Evolutionary conservation across 2,888 invertebrate species (phyloP), one percentile per base, ranked within the genome.

Genomic region (Chalcosyrphus nemorum): DNA sequence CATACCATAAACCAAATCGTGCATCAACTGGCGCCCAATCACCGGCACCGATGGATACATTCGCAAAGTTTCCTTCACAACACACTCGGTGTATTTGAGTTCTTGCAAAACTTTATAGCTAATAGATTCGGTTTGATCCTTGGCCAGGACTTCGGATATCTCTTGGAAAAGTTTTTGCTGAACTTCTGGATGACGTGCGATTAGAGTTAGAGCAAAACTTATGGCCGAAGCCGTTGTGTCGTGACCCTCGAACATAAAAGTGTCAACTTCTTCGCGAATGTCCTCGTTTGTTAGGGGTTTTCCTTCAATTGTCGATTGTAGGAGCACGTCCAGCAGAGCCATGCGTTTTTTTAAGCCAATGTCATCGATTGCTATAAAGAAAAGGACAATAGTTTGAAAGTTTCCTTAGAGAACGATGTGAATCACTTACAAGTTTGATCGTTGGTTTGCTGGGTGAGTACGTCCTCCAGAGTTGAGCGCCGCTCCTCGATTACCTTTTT

Each of bases 241-340:
- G 17, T 91, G 90, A 0, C 91, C 91, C 78, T 94, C 95, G 89
- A 95, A 95, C 93, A 95, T 94, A 86, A 95, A 95, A 0, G 95
- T 95, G 81, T 95, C 94, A 0, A 95, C 94, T 92, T 95, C 94
- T 88, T 95, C 94, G 66, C 94, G 92, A 6, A 95, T 93, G 77
- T 93, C 93, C 7, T 93, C 91, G 75, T 94, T 92, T 0, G 92
- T 92, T 61, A 95, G 90, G 2, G 92, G 92, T 71, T 92, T 88
- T 0, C 93, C 94, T 68, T 93, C 92, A 2, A 93, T 91, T 77
- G 92, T 93, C 2, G 94, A 91, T 71, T 94, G 91, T 7, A 95
- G 89, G 3, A 95, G 89, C 19, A 95, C 89, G 92, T 95, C 95
- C 88, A 95, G 89, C 87, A 95, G 93, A 0, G 94, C 94, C 87